Percentiles rank a stretch among this genome's conserved stretches.
These are phyloP conservation scores for Proisotoma minuta DNA, from an alignment of 2,888 invertebrate genomes.

Conservation along the genomic window DNA sequence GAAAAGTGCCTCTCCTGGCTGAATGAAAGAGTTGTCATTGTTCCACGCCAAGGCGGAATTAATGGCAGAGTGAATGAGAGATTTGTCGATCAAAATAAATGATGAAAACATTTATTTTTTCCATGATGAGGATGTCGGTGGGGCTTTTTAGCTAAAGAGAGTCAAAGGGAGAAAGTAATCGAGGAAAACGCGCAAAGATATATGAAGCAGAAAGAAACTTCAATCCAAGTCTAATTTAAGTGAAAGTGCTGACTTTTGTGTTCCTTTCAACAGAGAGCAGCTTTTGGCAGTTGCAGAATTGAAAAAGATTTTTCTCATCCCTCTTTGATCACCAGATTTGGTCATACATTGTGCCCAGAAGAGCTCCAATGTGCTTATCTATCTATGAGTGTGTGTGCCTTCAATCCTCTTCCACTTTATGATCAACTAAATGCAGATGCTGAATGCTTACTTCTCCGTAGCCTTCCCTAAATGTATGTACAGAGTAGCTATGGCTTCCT, in stretches of 20 bases:
- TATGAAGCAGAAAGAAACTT: slow-evolving; percentile 46
- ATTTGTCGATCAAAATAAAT: slow-evolving; percentile 39
- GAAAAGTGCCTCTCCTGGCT: neutral
- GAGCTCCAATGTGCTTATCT: too few relatives aligned
- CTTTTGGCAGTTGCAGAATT: slow-evolving; percentile 48
- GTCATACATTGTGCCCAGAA: too few relatives aligned
- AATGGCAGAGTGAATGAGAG: slow-evolving; percentile 26
- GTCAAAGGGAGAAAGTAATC: slow-evolving; percentile 30
- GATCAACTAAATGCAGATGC: too few relatives aligned
- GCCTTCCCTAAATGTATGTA: too few relatives aligned
- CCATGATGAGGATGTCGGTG: neutral
- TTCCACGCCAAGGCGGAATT: slow-evolving; percentile 20
- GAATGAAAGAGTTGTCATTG: slow-evolving; percentile 1
- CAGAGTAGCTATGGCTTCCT: too few relatives aligned
- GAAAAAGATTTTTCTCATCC: slow-evolving; percentile 42
- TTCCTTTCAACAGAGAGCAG: slow-evolving; percentile 45
- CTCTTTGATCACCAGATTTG: slow-evolving; percentile 46
- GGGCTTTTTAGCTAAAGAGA: neutral
- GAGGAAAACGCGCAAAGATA: slow-evolving; percentile 43
- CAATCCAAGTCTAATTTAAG: slow-evolving; percentile 48
- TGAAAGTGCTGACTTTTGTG: slow-evolving; percentile 47
- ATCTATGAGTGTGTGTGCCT: too few relatives aligned
- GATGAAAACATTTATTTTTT: slow-evolving; percentile 37
- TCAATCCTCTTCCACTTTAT: too few relatives aligned
- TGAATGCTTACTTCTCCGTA: too few relatives aligned